A percentile compares a stretch with the other conserved stretches of the same genome.
phyloP scores from a whole-genome alignment of 2,113 vertebrate genomes.

The Leptosomus discolor region DNA sequence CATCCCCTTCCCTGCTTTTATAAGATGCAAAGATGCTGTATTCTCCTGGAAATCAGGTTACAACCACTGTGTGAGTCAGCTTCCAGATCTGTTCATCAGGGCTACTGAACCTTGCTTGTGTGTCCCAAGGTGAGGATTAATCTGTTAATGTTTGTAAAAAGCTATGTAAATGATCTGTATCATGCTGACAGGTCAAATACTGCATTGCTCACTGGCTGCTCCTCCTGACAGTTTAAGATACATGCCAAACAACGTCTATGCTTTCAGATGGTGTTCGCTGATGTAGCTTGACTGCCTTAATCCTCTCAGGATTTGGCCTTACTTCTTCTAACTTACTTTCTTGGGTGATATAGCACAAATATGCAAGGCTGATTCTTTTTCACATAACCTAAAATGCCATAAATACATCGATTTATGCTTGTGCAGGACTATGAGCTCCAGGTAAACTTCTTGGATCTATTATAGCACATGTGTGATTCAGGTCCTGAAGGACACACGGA shows the following conservation, averaged over 20 bases:
- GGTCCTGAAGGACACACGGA: not conserved
- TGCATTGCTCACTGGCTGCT: constrained; percentile 1
- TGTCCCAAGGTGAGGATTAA: constrained; percentile 57
- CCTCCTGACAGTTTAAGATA: constrained; percentile 31
- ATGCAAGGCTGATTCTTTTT: not conserved
- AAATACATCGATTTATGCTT: not conserved
- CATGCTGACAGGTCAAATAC: constrained; percentile 33
- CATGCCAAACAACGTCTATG: not conserved
- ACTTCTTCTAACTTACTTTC: not conserved
- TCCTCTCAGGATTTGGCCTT: not conserved
- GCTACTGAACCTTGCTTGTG: constrained; percentile 38
- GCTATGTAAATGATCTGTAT: constrained; percentile 53
- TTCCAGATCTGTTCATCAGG: constrained; percentile 7
- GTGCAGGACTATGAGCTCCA: not conserved
- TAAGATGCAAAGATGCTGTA: not conserved
- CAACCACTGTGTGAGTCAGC: not conserved
- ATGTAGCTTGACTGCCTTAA: not conserved
- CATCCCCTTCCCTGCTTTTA: not conserved
- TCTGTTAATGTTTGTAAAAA: constrained; percentile 54
- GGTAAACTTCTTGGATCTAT: not conserved
- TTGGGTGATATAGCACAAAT: not conserved
- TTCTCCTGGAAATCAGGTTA: constrained; percentile 20
- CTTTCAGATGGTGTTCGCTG: not conserved
- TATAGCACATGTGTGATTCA: not conserved
- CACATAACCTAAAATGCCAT: not conserved